Conservation (phyloP, 2,797 vertebrate genomes). For the Erpetoichthys calabaricus region DNA sequence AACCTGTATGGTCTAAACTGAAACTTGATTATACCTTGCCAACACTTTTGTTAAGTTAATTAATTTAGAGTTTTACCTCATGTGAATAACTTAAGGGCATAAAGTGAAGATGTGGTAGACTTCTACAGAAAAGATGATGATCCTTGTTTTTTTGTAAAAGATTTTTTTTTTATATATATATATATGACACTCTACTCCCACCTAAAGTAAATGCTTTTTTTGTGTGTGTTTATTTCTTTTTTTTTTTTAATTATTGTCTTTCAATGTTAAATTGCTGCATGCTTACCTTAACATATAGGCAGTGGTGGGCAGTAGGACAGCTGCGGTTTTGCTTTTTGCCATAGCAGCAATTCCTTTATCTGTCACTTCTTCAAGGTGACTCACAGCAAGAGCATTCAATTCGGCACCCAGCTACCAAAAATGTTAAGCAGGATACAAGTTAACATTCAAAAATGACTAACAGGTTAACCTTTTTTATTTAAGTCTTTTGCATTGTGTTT, state of each 20-base stretch:
- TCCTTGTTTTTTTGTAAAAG: no score
- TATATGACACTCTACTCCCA: neutral
- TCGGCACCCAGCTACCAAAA: slow-evolving; percentile 52
- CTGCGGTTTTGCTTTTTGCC: slow-evolving; percentile 55
- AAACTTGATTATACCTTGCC: no score
- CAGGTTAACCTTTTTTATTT: neutral
- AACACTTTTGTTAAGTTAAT: no score
- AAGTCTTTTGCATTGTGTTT: no score
- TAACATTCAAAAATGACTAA: neutral
- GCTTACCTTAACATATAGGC: slow-evolving; percentile 87
- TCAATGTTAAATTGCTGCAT: no score
- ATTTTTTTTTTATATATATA: no score
- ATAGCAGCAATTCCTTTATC: slow-evolving; percentile 77
- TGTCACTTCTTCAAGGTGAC: slow-evolving; percentile 86
- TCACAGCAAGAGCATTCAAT: slow-evolving; percentile 69
- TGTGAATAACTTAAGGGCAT: no score
- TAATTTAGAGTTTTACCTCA: no score
- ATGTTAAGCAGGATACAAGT: neutral
- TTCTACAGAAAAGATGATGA: no score
- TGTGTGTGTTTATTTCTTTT: slow-evolving; percentile 1
- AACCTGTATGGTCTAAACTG: no score
- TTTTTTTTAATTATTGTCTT: no score
- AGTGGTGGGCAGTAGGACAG: slow-evolving; percentile 83
- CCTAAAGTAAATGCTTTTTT: neutral
- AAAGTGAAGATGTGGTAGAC: no score